Evolutionary conservation across 2,797 vertebrate species (phyloP).

Genomic region (Myripristis murdjan): DNA sequence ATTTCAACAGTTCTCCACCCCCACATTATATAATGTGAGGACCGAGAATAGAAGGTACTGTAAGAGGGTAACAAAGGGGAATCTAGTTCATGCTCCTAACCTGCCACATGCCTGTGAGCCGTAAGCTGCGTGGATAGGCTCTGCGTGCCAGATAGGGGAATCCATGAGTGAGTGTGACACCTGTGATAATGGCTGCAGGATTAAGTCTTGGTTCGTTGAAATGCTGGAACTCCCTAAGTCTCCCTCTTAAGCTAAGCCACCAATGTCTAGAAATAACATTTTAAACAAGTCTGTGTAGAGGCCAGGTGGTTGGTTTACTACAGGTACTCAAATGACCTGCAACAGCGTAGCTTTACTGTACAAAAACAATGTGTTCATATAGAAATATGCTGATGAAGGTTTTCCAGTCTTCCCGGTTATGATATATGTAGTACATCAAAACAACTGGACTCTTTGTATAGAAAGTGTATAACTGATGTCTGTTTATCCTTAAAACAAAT

Average conservation of each 20-base stretch:
- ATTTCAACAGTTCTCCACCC: background rate
- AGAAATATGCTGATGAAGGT: too few species aligned
- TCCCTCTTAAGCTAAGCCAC: conserved; percentile 71
- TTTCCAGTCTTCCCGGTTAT: too few species aligned
- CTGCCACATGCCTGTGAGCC: background rate
- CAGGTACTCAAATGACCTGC: background rate
- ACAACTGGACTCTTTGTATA: too few species aligned
- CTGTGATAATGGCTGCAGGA: conserved; percentile 52
- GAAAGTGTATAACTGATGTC: too few species aligned
- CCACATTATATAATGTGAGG: background rate
- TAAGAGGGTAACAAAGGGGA: background rate
- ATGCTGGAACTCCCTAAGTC: conserved; percentile 72
- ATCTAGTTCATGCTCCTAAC: background rate
- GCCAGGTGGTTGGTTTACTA: conserved; percentile 30
- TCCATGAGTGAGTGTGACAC: conserved; percentile 42
- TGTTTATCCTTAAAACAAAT: too few species aligned
- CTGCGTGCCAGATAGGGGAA: conserved; percentile 5
- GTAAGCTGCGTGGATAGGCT: conserved; percentile 23
- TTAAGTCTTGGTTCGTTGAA: conserved; percentile 68
- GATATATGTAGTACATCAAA: too few species aligned
- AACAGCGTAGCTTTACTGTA: background rate
- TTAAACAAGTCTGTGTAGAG: conserved; percentile 24
- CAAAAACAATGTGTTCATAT: too few species aligned
- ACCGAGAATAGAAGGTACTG: background rate
- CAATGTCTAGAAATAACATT: conserved; percentile 74